Evolutionary conservation across 2,113 vertebrate genomes (phyloP), one percentile per base, ranked within the genome.

Genomic region (Tachuris rubrigastra): DNA sequence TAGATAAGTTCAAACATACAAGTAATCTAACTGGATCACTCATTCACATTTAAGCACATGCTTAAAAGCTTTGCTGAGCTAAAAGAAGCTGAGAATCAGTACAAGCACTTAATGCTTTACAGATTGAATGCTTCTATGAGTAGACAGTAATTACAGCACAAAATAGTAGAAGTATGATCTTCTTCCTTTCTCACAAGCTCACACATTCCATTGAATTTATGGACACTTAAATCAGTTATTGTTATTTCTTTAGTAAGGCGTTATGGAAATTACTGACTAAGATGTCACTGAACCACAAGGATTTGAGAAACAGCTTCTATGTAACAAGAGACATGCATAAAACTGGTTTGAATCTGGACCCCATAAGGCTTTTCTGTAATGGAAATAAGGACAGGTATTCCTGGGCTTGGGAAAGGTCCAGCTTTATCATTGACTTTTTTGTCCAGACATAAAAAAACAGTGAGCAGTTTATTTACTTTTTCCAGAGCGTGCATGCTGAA

Each of bases 401-500:
- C 47, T 25, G 27, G 59, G 19, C 68, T 19, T 85, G 59, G 21
- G 66, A 68, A 87, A 91, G 31, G 22, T 20, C 27, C 78, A 33
- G 72, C 18, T 79, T 87, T 56, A 71, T 63, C 22, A 81, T 1
- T 37, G n/a, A 49, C 28, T 23, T 79, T 67, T 85, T 59, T 66
- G 63, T 49, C 53, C 59, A 73, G 78, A 73, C 25, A 87, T 49
- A 33, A 63, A 41, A 76, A 49, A 85, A 84, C 77, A 89, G n/a
- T 13, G 20, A 94, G 53, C 73, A 91, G 37, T 62, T 89, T 82
- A 97, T 97, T 98, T 98, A 99, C 99, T 98, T 99, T 99, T 97
- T 99, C 99, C 87, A 99, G 76, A 5, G 99, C 99, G 35, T 99
- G 99, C 99, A 99, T 99, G 94, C 99, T 99, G 98, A 99, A 99